A percentile compares a stretch with the other conserved stretches of the same genome.
These are phyloP conservation scores for Lerista edwardsae DNA, from an alignment of 2,797 vertebrate genomes.

Conservation along the genomic window DNA sequence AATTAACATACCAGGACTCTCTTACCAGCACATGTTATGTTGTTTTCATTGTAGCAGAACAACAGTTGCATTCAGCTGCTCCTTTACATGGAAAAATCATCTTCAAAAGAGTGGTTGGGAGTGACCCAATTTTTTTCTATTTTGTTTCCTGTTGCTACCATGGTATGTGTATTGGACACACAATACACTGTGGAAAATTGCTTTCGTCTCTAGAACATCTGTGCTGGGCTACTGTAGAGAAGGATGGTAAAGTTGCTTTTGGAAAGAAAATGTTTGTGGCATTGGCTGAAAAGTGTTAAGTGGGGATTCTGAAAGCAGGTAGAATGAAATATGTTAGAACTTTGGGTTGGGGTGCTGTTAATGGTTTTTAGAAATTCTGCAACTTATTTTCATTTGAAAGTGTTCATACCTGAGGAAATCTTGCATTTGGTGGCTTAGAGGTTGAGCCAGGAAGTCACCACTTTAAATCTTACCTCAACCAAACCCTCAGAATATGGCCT, in stretches of 20 bases:
- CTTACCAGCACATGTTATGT: conserved; percentile 56
- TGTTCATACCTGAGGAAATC: neutral
- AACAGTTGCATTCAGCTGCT: conserved; percentile 69
- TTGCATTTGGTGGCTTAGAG: no score
- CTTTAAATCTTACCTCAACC: neutral
- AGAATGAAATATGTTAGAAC: conserved; percentile 16
- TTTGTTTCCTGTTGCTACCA: conserved; percentile 69
- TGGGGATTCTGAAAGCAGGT: conserved; percentile 19
- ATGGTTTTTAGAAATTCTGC: neutral
- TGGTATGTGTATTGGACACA: conserved; percentile 58
- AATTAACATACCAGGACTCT: conserved; percentile 66
- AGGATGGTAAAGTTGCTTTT: conserved; percentile 35
- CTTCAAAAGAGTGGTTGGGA: conserved; percentile 67
- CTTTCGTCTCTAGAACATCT: conserved; percentile 68
- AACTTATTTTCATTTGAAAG: neutral
- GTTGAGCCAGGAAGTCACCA: neutral
- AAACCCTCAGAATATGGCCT: neutral
- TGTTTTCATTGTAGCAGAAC: conserved; percentile 62
- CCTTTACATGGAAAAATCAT: conserved; percentile 64
- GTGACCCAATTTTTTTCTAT: conserved; percentile 51
- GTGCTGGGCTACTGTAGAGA: conserved; percentile 53
- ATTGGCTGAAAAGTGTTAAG: conserved; percentile 29
- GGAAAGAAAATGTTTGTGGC: conserved; percentile 31
- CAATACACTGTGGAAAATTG: conserved; percentile 62
- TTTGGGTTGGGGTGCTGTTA: neutral